Percentiles rank a stretch among this genome's conserved stretches.
Evolutionary conservation across 2,113 vertebrate genomes (phyloP).

Genomic region (Plestiodon gilberti): DNA sequence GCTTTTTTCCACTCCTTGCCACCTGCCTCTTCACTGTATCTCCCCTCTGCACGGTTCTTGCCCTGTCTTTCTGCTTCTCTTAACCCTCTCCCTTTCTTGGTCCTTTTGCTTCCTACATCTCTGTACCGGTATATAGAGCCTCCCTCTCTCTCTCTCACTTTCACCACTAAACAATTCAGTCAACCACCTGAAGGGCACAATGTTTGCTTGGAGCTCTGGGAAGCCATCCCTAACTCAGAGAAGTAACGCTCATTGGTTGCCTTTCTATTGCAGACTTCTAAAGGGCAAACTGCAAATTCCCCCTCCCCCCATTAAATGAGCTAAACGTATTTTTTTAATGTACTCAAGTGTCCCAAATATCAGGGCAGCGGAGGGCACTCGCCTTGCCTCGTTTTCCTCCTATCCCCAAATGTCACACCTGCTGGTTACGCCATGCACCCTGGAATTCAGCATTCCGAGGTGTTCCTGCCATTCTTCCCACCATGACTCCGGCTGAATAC

Average conservation of each 20-base stretch:
- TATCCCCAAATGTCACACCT: fast-evolving
- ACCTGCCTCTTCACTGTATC: too few relatives aligned
- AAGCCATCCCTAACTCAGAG: constrained; percentile 5
- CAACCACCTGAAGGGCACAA: background rate
- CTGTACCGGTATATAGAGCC: background rate
- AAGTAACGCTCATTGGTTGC: background rate
- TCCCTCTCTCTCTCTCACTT: background rate
- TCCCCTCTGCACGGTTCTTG: too few relatives aligned
- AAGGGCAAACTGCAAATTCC: background rate
- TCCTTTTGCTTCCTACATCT: too few relatives aligned
- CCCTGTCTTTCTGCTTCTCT: too few relatives aligned
- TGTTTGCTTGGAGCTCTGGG: background rate
- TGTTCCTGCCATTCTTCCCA: background rate
- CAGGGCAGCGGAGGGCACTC: background rate
- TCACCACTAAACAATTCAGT: background rate
- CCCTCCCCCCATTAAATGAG: background rate
- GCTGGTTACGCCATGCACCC: background rate
- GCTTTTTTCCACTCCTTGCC: too few relatives aligned
- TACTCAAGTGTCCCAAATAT: background rate
- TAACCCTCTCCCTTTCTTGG: too few relatives aligned
- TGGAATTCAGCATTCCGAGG: constrained; percentile 7
- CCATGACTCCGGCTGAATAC: fast-evolving
- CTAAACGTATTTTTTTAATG: constrained; percentile 41
- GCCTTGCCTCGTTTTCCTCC: constrained; percentile 5
- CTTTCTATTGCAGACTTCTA: background rate